Evolutionary conservation across 2,797 vertebrate species (phyloP).

Genomic region (Microcaecilia unicolor): DNA sequence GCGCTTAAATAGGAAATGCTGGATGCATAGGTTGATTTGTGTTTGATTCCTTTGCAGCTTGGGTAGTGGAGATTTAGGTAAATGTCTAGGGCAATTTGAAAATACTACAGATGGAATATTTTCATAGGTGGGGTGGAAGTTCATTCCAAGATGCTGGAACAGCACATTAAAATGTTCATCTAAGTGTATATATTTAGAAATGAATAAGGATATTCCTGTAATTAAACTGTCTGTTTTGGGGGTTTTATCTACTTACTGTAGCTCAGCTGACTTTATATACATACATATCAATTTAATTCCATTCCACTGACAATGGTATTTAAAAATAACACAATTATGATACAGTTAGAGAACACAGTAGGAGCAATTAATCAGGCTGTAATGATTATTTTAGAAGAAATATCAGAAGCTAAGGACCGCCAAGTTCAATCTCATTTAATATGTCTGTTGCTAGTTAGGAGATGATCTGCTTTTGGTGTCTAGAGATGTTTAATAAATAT

Average conservation of each 20-base stretch:
- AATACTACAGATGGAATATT: too few relatives aligned
- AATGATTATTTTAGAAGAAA: conserved; percentile 8
- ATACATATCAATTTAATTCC: conserved; percentile 7
- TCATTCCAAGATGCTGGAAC: too few relatives aligned
- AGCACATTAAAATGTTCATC: conserved; percentile 7
- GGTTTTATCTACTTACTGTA: conserved; percentile 6
- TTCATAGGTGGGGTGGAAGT: too few relatives aligned
- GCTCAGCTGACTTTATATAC: conserved; percentile 1
- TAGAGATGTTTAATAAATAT: conserved; percentile 1
- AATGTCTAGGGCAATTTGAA: too few relatives aligned
- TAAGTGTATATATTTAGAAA: neutral
- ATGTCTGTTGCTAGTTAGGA: conserved; percentile 1
- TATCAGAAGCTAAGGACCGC: neutral
- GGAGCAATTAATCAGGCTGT: conserved; percentile 5
- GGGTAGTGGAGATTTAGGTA: too few relatives aligned
- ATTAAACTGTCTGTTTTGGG: conserved; percentile 6
- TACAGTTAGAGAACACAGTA: conserved; percentile 3
- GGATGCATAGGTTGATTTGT: too few relatives aligned
- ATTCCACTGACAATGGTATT: conserved; percentile 4
- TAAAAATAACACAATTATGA: conserved; percentile 8
- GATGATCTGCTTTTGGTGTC: neutral
- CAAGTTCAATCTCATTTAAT: neutral
- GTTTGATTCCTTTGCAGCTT: too few relatives aligned
- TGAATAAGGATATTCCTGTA: conserved; percentile 16
- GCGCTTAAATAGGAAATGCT: too few relatives aligned